Conservation (phyloP, 2,888 invertebrate genomes). For the Steinernema carpocapsae region DNA sequence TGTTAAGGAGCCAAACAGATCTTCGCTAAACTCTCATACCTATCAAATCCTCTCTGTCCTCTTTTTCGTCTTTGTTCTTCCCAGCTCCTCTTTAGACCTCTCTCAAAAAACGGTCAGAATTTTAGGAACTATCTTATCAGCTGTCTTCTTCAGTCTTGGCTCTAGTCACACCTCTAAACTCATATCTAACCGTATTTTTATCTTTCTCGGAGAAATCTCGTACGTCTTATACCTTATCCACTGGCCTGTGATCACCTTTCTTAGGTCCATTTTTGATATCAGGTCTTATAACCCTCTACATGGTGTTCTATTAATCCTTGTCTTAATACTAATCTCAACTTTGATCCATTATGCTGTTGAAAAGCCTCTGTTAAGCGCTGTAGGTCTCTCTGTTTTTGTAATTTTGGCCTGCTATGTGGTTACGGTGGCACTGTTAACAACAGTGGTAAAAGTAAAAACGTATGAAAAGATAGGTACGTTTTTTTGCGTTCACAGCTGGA, state of each 20-base stretch:
- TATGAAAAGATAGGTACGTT: too few relatives aligned
- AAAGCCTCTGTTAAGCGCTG: background rate
- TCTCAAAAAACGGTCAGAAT: background rate
- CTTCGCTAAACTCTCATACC: background rate
- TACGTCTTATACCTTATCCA: constrained; percentile 36
- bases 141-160: background rate
- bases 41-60: background rate
- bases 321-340: background rate
- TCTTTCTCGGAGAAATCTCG: constrained; percentile 36
- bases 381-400: too few relatives aligned
- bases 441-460: too few relatives aligned
- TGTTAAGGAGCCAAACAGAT: background rate
- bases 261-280: background rate
- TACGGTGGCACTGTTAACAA: too few relatives aligned
- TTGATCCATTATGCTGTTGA: background rate
- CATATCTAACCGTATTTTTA: constrained; percentile 13
- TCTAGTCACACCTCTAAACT: background rate
- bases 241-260: constrained; percentile 17
- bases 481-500: too few relatives aligned
- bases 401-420: too few relatives aligned
- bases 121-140: constrained; percentile 1
- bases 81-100: background rate
- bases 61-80: background rate
- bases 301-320: background rate
- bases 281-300: background rate